phyloP scores from a whole-genome alignment of 1,140 invertebrate genomes.

The Coenobita brevimanus region DNA sequence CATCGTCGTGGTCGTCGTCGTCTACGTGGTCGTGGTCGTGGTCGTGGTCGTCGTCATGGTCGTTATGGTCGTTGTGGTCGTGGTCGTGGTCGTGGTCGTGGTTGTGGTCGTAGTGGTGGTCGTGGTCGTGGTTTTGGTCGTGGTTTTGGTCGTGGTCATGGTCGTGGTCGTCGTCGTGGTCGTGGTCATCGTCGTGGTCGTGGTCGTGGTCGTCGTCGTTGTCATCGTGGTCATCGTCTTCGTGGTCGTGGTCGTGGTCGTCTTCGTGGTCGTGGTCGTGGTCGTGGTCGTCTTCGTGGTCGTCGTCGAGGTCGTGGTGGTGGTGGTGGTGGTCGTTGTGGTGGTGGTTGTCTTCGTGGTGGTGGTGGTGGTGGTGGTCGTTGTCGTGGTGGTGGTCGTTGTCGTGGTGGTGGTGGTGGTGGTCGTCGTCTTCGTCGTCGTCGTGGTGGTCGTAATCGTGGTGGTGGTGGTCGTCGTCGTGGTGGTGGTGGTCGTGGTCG shows the following conservation, averaged over 20 bases:
- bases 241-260: conserved; percentile 16
- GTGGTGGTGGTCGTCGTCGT: background rate
- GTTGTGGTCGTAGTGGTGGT: too few relatives aligned
- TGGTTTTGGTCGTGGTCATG: too few relatives aligned
- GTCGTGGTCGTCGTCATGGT: too few relatives aligned
- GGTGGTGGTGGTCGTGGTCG: background rate
- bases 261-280: too few relatives aligned
- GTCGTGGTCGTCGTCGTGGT: too few relatives aligned
- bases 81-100: background rate
- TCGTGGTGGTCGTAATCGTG: background rate
- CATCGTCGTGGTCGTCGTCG: too few relatives aligned
- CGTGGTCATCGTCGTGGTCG: background rate
- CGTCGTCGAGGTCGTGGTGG: conserved; percentile 21
- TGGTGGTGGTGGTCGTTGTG: background rate
- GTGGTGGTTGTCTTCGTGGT: background rate
- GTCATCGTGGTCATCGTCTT: background rate
- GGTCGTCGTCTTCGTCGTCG: background rate
- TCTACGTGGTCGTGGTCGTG: too few relatives aligned
- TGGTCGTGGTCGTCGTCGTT: background rate
- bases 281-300: background rate
- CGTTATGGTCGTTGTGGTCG: too few relatives aligned
- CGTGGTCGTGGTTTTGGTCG: too few relatives aligned
- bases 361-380: conserved; percentile 6
- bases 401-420: background rate
- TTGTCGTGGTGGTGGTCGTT: background rate